Evolutionary conservation across 2,888 invertebrate species (phyloP), one percentile per base, ranked within the genome.

Genomic region (Rhorus exstirpatorius): DNA sequence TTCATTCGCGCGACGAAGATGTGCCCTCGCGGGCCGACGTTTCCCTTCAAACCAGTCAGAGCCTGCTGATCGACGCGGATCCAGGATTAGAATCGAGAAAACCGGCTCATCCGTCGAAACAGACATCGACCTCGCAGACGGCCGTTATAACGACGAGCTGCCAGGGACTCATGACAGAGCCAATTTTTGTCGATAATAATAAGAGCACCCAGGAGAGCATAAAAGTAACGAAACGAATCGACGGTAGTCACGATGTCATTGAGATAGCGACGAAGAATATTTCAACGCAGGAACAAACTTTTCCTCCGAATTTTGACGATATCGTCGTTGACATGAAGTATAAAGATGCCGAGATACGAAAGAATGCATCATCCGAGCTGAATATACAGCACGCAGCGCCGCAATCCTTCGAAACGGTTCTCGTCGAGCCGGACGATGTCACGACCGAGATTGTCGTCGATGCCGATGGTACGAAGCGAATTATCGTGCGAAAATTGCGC

Each of bases 341-440:
- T 87, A 95, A 94, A 90, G 94, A 94, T 60, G 93, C 94, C 17
- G 92, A 93, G 12, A 93, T 94, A 68, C 89, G 93, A 19, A 94
- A 94, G 72, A 93, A 93, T 70, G 93, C 94, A 41, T 94, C 95
- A 70, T 95, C 96, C 0, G 96, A 96, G 87, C 91, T 97, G 14
- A 96, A 95, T 87, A 96, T 97, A 41, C 94, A 95, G 7, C 97
- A 96, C 89, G 95, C 95, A 65, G 93, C 95, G 35, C 96, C 97
- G 0, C 96, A 96, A 87, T 95, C 97, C 0, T 97, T 97, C 89
- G 97, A 97, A 92, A 97, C 97, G 0, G 94, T 97, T 3, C 95
- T 97, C 90, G 95, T 96, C 0, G 97, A 97, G 91, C 97, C 97
- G 0, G 97, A 97, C 91, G 96, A 97, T 90, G 96, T 97, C 0